phyloP scores from a whole-genome alignment of 2,888 invertebrate species.

The Linnaemya tessellans region DNA sequence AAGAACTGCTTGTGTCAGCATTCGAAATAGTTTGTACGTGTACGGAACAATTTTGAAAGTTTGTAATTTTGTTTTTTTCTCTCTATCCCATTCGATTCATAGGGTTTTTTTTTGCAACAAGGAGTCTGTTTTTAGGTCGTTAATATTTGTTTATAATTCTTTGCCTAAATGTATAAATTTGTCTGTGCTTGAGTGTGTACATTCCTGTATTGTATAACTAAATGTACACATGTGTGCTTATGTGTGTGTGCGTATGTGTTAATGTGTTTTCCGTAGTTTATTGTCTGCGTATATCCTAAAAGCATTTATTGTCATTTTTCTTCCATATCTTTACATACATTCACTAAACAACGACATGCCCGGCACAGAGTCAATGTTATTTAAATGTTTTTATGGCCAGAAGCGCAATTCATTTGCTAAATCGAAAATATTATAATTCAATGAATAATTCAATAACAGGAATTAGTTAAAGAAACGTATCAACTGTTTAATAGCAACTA shows the following conservation, averaged over 20 bases:
- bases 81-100: constrained; percentile 2
- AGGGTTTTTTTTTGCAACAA: not conserved
- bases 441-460: constrained; percentile 26
- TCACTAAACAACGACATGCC: constrained; percentile 37
- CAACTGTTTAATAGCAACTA: constrained; percentile 11
- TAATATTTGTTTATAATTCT: constrained; percentile 62
- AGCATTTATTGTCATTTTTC: constrained; percentile 65
- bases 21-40: constrained; percentile 23
- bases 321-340: constrained; percentile 43
- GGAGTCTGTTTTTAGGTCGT: constrained; percentile 44
- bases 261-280: constrained; percentile 35
- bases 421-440: constrained; percentile 1
- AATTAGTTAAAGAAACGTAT: not conserved
- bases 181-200: not conserved
- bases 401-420: constrained; percentile 28
- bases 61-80: constrained; percentile 33
- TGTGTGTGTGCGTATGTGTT: constrained; percentile 12
- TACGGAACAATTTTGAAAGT: constrained; percentile 35
- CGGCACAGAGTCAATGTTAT: constrained; percentile 30
- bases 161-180: constrained; percentile 13
- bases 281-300: constrained; percentile 58
- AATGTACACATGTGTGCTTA: not conserved
- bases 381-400: constrained; percentile 53
- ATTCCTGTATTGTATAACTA: too few species aligned
- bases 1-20: constrained; percentile 64